Evolutionary conservation across 2,797 vertebrate species (phyloP).

Genomic region (Pempheris klunzingeri): DNA sequence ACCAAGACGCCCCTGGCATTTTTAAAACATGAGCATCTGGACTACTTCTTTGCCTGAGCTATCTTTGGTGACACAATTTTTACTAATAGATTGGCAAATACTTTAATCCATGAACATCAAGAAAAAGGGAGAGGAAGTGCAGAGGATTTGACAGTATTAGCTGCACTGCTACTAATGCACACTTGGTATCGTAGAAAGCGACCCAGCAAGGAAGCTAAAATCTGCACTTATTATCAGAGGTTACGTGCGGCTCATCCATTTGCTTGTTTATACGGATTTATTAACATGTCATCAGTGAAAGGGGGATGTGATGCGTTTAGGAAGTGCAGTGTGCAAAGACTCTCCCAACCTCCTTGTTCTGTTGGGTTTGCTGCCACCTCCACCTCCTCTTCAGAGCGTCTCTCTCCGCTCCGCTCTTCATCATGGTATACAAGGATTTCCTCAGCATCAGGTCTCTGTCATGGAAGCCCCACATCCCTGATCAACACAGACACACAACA

Average conservation of each 20-base stretch:
- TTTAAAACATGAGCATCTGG: slow-evolving; percentile 67
- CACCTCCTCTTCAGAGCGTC: slow-evolving; percentile 97
- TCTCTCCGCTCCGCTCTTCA: slow-evolving; percentile 95
- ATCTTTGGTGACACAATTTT: slow-evolving; percentile 69
- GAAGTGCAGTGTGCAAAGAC: not conserved
- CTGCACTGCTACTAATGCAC: slow-evolving; percentile 36
- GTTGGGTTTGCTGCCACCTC: slow-evolving; percentile 99
- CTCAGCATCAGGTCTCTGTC: slow-evolving; percentile 97
- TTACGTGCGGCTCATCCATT: slow-evolving; percentile 24
- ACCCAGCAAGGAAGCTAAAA: slow-evolving; percentile 30
- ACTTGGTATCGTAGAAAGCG: slow-evolving; percentile 10
- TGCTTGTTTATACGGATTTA: slow-evolving; percentile 1
- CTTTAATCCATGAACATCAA: slow-evolving; percentile 64
- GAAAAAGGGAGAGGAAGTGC: slow-evolving; percentile 46
- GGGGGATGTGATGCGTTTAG: slow-evolving; percentile 21
- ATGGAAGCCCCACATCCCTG: slow-evolving; percentile 99
- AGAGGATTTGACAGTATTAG: slow-evolving; percentile 55
- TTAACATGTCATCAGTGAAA: slow-evolving; percentile 28
- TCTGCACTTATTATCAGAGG: slow-evolving; percentile 11
- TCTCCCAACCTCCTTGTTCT: slow-evolving; percentile 96
- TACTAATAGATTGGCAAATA: slow-evolving; percentile 55
- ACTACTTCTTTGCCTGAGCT: slow-evolving; percentile 64
- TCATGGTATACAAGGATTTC: slow-evolving; percentile 98
- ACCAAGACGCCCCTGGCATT: slow-evolving; percentile 43
- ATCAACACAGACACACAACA: slow-evolving; percentile 51